phyloP scores from a whole-genome alignment of 1,140 invertebrate genomes.

The Campoletis sonorensis region DNA sequence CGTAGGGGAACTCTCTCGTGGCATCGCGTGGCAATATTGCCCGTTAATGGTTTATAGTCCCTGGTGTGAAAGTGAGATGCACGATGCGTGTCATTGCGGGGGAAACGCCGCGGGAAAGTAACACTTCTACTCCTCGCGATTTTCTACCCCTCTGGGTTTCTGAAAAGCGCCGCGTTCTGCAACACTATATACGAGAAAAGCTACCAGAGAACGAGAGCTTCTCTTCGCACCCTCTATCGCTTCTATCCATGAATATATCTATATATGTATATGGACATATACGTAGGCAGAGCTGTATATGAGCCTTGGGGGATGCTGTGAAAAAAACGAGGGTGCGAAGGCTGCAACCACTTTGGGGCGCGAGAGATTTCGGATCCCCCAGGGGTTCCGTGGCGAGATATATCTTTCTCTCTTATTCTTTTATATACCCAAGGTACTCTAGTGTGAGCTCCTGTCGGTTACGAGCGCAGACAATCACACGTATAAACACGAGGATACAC shows the following conservation, averaged over 20 bases:
- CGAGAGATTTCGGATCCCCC: constrained; percentile 75
- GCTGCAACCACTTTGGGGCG: constrained; percentile 76
- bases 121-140: constrained; percentile 5
- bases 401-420: constrained; percentile 54
- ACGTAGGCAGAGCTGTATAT: constrained; percentile 52
- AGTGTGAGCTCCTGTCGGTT: constrained; percentile 10
- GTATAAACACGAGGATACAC: constrained; percentile 30
- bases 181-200: constrained; percentile 31
- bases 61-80: constrained; percentile 73
- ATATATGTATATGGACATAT: not conserved
- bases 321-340: constrained; percentile 73
- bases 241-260: not conserved
- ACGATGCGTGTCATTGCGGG: constrained; percentile 71
- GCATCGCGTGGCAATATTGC: constrained; percentile 64
- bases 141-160: constrained; percentile 48
- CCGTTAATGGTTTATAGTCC: constrained; percentile 75
- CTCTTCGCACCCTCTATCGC: constrained; percentile 56
- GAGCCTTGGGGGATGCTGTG: constrained; percentile 75
- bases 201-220: constrained; percentile 52
- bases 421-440: constrained; percentile 40
- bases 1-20: constrained; percentile 42
- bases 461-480: constrained; percentile 8
- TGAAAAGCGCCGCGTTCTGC: constrained; percentile 61
- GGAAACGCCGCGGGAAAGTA: constrained; percentile 41
- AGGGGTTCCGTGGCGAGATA: constrained; percentile 57